Evolutionary conservation across 2,113 vertebrate genomes (phyloP).

Genomic region (Callipepla squamata): DNA sequence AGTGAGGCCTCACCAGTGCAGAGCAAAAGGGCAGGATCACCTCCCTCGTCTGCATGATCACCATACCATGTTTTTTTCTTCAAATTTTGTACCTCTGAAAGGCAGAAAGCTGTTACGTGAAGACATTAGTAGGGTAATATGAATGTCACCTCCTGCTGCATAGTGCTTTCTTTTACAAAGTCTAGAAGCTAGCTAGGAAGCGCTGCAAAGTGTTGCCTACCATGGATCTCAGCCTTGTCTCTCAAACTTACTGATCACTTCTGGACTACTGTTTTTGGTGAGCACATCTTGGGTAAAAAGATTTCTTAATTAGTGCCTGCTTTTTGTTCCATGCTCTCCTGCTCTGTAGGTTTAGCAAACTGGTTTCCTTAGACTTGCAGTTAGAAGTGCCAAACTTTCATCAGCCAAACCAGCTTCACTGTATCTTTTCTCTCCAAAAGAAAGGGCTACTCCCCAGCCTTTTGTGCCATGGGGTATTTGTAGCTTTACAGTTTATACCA

Average conservation of each 20-base stretch:
- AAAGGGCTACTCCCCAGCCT: slow-evolving; percentile 2
- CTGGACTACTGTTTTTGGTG: neutral
- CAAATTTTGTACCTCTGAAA: neutral
- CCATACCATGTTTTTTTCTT: neutral
- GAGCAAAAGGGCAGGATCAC: no score
- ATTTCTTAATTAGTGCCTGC: neutral
- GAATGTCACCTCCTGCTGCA: neutral
- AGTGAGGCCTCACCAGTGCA: no score
- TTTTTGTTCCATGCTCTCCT: neutral
- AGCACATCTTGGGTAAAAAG: neutral
- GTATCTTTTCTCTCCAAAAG: slow-evolving; percentile 7
- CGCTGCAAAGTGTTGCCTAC: neutral
- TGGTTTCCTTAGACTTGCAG: neutral
- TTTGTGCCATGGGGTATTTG: slow-evolving; percentile 25
- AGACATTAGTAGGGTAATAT: neutral
- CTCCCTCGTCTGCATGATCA: neutral
- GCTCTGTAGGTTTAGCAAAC: neutral
- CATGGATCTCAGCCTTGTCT: neutral
- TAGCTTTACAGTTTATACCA: neutral
- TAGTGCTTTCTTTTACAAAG: neutral
- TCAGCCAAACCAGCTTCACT: neutral
- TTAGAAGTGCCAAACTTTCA: neutral
- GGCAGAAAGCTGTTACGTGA: neutral
- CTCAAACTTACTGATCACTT: neutral
- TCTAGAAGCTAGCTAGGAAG: neutral